A percentile compares a stretch with the other conserved stretches of the same genome.
Conservation (phyloP, 2,113 vertebrate species). For the Microcebus lehilahytsara region DNA sequence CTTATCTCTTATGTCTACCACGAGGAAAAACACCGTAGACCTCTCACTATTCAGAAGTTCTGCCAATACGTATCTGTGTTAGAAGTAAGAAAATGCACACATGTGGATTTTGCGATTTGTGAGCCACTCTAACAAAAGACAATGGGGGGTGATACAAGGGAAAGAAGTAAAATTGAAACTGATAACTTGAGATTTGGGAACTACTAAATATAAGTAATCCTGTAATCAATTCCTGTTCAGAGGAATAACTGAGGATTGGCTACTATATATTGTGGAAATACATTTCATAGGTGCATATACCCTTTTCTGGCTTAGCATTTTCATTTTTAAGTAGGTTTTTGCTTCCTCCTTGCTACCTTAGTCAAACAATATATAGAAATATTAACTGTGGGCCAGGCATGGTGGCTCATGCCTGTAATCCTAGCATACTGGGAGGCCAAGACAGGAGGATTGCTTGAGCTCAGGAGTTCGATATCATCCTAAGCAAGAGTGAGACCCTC, state of each 20-base stretch:
- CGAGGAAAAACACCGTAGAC: background rate
- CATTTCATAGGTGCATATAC: background rate
- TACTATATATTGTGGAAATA: background rate
- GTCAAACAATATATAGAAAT: background rate
- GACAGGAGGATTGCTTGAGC: too few relatives aligned
- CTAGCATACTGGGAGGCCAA: too few relatives aligned
- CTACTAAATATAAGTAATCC: background rate
- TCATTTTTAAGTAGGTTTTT: conserved; percentile 33
- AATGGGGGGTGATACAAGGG: background rate
- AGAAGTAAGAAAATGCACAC: background rate
- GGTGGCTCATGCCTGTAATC: too few relatives aligned
- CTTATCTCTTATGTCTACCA: background rate
- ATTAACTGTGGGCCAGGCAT: background rate
- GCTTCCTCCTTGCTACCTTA: background rate
- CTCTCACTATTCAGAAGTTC: background rate
- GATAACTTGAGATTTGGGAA: background rate
- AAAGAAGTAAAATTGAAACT: background rate
- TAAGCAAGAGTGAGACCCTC: too few relatives aligned
- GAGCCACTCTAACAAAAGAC: conserved; percentile 4
- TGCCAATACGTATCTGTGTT: background rate
- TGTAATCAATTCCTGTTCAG: background rate
- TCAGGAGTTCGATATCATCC: too few relatives aligned
- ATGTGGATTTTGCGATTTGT: background rate
- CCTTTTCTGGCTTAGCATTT: conserved; percentile 8
- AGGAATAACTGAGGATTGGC: background rate